Conservation (phyloP, 2,113 vertebrate species). For the Ochotona princeps region DNA sequence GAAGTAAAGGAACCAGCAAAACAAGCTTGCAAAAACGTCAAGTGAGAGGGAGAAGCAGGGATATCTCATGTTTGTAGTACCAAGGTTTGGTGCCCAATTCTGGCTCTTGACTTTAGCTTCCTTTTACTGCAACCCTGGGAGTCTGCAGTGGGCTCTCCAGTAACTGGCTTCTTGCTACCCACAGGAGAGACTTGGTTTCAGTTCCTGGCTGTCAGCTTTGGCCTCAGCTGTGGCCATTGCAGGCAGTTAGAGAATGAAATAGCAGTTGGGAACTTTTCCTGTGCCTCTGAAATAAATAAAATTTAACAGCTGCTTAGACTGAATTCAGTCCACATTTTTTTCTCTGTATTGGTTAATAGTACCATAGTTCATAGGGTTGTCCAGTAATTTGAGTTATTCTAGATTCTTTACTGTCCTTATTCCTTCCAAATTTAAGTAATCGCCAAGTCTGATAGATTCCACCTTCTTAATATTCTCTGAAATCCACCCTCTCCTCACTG, state of each 20-base stretch:
- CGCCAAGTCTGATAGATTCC: background rate
- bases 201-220: too few species aligned
- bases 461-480: background rate
- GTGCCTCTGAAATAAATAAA: too few species aligned
- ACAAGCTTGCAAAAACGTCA: background rate
- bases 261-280: too few species aligned
- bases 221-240: too few species aligned
- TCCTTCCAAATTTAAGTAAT: conserved; percentile 35
- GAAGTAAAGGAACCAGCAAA: conserved; percentile 1
- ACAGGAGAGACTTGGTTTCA: too few species aligned
- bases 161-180: too few species aligned
- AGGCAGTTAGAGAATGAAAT: too few species aligned
- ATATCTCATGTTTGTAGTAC: background rate
- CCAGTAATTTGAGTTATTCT: conserved; percentile 5
- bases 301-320: background rate
- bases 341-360: background rate
- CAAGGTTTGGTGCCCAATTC: too few species aligned
- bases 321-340: background rate
- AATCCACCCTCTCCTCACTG: background rate
- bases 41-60: background rate
- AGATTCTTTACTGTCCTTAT: conserved; percentile 13
- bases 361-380: background rate
- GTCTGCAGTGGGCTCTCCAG: too few species aligned
- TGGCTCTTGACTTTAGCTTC: too few species aligned
- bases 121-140: too few species aligned